Evolutionary conservation across 2,888 invertebrate species (phyloP).

Genomic region (Cosmopolites sordidus): DNA sequence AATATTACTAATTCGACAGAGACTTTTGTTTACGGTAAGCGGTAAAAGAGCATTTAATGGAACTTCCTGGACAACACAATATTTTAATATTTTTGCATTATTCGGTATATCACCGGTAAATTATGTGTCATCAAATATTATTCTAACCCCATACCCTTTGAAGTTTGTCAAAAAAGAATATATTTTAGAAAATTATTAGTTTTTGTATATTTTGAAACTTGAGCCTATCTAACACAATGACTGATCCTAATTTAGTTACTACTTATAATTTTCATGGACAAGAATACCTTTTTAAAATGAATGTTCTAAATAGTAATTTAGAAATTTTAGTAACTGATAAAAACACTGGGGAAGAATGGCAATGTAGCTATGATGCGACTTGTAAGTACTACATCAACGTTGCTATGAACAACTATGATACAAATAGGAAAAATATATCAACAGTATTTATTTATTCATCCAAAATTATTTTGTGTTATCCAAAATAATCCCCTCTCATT

Average conservation of each 20-base stretch:
- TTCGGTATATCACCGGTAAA: no score
- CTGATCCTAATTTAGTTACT: constrained; percentile 49
- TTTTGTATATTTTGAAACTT: constrained; percentile 5
- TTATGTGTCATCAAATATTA: no score
- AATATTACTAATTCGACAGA: no score
- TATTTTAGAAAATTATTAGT: constrained; percentile 7
- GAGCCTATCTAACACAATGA: constrained; percentile 30
- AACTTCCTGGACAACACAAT: no score
- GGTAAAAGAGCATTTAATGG: no score
- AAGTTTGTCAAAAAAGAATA: constrained; percentile 2
- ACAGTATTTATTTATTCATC: constrained; percentile 2
- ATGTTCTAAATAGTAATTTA: constrained; percentile 46
- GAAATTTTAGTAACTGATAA: constrained; percentile 52
- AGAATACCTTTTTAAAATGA: constrained; percentile 51
- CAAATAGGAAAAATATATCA: no score
- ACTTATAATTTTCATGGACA: constrained; percentile 49
- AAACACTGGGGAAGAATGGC: constrained; percentile 54
- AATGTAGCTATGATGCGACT: constrained; percentile 51
- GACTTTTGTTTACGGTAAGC: no score
- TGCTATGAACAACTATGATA: no score
- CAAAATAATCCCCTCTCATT: no score
- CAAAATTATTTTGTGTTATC: constrained; percentile 4
- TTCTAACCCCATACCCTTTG: not conserved
- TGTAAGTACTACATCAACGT: no score
- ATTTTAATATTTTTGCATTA: no score